phyloP scores from a whole-genome alignment of 2,888 invertebrate genomes.

The Oxytorus armatus region DNA sequence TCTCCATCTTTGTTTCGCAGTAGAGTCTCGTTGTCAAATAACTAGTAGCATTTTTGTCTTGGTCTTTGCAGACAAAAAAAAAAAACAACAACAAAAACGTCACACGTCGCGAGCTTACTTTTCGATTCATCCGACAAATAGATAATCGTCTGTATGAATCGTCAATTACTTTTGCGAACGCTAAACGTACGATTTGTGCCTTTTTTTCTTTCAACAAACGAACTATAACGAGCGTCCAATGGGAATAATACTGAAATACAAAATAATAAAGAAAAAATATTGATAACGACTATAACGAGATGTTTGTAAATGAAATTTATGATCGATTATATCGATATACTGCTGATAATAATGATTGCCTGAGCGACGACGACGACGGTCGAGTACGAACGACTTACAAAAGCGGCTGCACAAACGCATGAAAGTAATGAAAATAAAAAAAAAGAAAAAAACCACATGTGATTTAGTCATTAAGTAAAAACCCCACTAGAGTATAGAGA shows the following conservation, averaged over 20 bases:
- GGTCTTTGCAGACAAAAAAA: not conserved
- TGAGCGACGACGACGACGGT: slow-evolving; percentile 25
- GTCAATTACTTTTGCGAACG: slow-evolving; percentile 25
- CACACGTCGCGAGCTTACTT: not conserved
- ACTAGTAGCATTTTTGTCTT: slow-evolving; percentile 7
- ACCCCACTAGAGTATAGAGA: slow-evolving; percentile 64
- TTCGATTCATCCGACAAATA: not conserved
- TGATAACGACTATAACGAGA: slow-evolving; percentile 8
- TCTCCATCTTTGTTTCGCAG: not conserved
- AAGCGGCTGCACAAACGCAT: slow-evolving; percentile 80
- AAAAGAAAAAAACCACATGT: no score
- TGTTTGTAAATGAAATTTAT: slow-evolving; percentile 37
- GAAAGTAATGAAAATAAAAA: slow-evolving; percentile 79
- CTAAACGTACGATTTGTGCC: slow-evolving; percentile 44
- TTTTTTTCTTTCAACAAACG: slow-evolving; percentile 25
- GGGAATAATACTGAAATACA: not conserved
- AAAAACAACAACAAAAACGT: not conserved
- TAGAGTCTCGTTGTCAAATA: no score
- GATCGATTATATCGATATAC: slow-evolving; percentile 26
- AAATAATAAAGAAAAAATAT: not conserved
- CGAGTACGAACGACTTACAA: slow-evolving; percentile 52
- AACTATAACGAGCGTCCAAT: not conserved
- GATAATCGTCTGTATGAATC: not conserved
- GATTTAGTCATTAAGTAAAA: slow-evolving; percentile 82
- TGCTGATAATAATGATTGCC: slow-evolving; percentile 42